A percentile compares a stretch with the other conserved stretches of the same genome.
Evolutionary conservation across 2,113 vertebrate species (phyloP).

Genomic region (Sphyrna mokarran): DNA sequence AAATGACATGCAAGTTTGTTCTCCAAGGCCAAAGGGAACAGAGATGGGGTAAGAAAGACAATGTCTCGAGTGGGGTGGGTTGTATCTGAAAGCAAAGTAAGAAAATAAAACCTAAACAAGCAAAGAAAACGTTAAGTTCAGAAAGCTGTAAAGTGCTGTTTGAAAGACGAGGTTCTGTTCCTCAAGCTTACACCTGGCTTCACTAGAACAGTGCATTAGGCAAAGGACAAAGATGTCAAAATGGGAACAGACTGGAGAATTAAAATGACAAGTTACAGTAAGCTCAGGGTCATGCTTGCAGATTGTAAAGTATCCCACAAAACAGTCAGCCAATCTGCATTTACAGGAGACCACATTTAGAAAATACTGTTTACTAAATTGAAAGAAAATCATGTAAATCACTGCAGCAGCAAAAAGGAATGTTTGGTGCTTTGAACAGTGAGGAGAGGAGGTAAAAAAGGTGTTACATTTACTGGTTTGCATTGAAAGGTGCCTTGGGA

Average conservation of each 20-base stretch:
- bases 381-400: background rate
- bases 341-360: background rate
- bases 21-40: background rate
- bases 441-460: background rate
- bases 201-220: background rate
- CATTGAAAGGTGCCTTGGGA: background rate
- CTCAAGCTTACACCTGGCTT: background rate
- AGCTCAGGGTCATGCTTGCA: background rate
- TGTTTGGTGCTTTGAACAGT: background rate
- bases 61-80: too few relatives aligned
- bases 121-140: background rate
- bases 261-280: background rate
- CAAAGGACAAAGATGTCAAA: background rate
- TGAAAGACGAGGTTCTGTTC: background rate
- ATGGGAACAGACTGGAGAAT: background rate
- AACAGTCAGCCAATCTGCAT: background rate
- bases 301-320: background rate
- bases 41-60: background rate
- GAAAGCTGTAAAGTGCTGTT: background rate
- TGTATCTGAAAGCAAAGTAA: background rate
- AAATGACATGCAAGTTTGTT: background rate
- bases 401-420: background rate
- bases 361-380: background rate
- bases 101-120: background rate
- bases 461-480: background rate